Evolutionary conservation across 1,140 invertebrate species (phyloP).

Genomic region (Caerostris darwini): DNA sequence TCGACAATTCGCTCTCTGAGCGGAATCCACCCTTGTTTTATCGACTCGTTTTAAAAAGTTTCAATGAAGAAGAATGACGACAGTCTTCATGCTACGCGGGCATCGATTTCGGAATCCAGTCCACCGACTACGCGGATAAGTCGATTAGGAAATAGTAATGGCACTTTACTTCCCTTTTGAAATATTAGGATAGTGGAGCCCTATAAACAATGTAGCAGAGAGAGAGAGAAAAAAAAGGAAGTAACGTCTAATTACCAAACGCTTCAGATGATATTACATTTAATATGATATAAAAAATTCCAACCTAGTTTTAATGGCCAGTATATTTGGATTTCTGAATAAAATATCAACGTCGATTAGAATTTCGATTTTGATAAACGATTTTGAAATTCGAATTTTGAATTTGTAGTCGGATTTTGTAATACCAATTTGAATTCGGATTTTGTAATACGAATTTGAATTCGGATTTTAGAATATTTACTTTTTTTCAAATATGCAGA

Average conservation of each 20-base stretch:
- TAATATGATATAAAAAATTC: not conserved
- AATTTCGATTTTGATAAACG: too few relatives aligned
- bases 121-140: not conserved
- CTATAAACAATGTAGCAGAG: not conserved
- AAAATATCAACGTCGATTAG: too few relatives aligned
- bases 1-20: not conserved
- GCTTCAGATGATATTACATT: not conserved
- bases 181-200: not conserved
- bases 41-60: slow-evolving; percentile 45
- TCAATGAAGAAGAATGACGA: slow-evolving; percentile 32
- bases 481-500: too few relatives aligned
- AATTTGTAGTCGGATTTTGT: too few relatives aligned
- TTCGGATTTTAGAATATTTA: too few relatives aligned
- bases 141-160: slow-evolving; percentile 1
- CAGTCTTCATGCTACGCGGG: not conserved
- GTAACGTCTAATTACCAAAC: not conserved
- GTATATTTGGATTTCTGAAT: too few relatives aligned
- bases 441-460: too few relatives aligned
- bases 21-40: slow-evolving; percentile 1
- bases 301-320: not conserved
- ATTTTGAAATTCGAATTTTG: too few relatives aligned
- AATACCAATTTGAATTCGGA: too few relatives aligned
- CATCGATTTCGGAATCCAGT: not conserved
- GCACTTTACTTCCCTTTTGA: not conserved
- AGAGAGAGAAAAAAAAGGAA: slow-evolving; percentile 3